Base-by-base conservation (phyloP, 2,113 vertebrate genomes). In the Peromyscus maniculatus region DNA sequence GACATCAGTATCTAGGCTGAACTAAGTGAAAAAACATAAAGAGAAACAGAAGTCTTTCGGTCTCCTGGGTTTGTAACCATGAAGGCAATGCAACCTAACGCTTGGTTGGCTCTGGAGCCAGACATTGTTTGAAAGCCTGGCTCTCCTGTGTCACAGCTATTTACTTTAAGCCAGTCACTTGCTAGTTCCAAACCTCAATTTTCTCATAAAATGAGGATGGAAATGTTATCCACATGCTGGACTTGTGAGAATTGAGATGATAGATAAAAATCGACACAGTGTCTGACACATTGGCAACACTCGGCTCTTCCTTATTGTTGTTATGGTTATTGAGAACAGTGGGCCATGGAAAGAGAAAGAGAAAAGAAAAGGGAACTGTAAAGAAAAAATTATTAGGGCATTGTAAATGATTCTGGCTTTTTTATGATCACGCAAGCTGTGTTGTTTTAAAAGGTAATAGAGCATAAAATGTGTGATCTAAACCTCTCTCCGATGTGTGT, bases 221-320 rank as follows among this genome's bases (percentile, higher is more conserved):
- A 87, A 83, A n/a, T 31, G 83, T 87, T 71, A 93, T 12, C 11
- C 16, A 43, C 36, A 17, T 87, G 62, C 78, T 43, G 31, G n/a
- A 79, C 83, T 43, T 80, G 49, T 95, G 57, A 78, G 80, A 83
- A 36, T 72, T 82, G 91, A 91, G 74, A 83, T 72, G 46, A 71
- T 88, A 26, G 75, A 19, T 28, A 59, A 75, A 74, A 91, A 89
- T 59, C 36, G 10, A 95, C 49, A 80, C 6, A 82, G 64, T 43
- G 66, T 72, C 66, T 96, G 66, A 66, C 49, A 91, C 46, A 87
- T 19, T 84, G 69, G 46, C 90, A 93, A 75, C 52, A 89, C 24
- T 87, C 36, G 36, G 7, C 17, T 96, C 95, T 78, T 82, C 67
- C 28, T 89, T 84, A 39, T 64, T 57, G 55, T 28, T 31, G 43